These are phyloP conservation scores for Riparia riparia DNA, from an alignment of 2,113 vertebrate genomes.

Conservation along the genomic window DNA sequence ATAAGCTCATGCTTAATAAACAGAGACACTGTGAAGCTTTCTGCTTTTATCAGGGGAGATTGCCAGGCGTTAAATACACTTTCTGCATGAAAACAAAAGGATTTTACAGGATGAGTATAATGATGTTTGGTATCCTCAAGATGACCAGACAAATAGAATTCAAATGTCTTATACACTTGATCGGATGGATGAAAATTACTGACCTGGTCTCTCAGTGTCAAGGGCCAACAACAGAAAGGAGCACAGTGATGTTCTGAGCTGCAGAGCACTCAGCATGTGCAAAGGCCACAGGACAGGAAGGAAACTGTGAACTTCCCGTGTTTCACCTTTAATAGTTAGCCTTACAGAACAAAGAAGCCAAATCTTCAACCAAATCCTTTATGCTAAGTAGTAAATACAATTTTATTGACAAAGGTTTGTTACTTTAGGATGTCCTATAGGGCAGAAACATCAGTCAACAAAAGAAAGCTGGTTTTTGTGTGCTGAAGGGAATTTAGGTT, in stretches of 20 bases:
- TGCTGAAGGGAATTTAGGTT: not conserved
- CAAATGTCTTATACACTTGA: not conserved
- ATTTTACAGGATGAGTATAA: not conserved
- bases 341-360: not conserved
- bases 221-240: not conserved
- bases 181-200: not conserved
- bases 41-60: not conserved
- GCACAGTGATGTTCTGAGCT: not conserved
- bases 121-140: not conserved
- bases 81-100: rapidly evolving
- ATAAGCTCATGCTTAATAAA: not conserved
- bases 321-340: not conserved
- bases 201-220: not conserved
- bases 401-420: not conserved
- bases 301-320: not conserved
- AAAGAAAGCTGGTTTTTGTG: not conserved
- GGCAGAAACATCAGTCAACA: not conserved
- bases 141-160: not conserved
- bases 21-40: not conserved
- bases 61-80: not conserved
- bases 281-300: not conserved
- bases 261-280: not conserved
- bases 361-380: not conserved
- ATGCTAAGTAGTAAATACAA: rapidly evolving
- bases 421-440: not conserved